Evolutionary conservation across 1,140 invertebrate genomes (phyloP).

Genomic region (Nasonia longicornis): DNA sequence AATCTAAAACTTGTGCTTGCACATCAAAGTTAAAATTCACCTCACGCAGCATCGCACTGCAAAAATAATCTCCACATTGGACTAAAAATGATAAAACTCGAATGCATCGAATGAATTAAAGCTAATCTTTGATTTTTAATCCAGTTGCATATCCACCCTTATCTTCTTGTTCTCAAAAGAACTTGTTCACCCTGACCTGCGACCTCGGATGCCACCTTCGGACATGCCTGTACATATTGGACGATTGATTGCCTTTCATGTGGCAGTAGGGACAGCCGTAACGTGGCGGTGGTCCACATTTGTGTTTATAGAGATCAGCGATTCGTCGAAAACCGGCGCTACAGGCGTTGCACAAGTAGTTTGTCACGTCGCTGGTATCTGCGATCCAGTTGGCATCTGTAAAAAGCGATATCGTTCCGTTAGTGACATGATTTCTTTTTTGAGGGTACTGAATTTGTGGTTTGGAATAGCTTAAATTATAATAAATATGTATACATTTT

Average conservation of each 20-base stretch:
- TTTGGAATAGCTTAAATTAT: not conserved
- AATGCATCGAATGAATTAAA: too few species aligned
- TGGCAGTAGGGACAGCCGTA: constrained; percentile 83
- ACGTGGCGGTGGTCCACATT: constrained; percentile 82
- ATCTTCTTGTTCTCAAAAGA: constrained; percentile 7
- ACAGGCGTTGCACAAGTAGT: constrained; percentile 58
- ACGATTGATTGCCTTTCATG: constrained; percentile 65
- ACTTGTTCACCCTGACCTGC: constrained; percentile 28
- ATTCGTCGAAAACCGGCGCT: constrained; percentile 61
- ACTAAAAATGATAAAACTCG: too few species aligned
- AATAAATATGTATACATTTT: too few species aligned
- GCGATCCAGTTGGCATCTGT: constrained; percentile 8
- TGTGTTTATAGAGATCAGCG: constrained; percentile 65
- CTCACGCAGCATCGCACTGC: too few species aligned
- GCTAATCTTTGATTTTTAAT: too few species aligned
- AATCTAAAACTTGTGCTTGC: too few species aligned
- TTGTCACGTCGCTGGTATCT: constrained; percentile 42
- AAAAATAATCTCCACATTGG: too few species aligned
- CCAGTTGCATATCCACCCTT: not conserved
- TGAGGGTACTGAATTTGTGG: not conserved
- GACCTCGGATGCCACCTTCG: constrained; percentile 55
- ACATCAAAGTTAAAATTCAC: too few species aligned
- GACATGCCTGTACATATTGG: constrained; percentile 65
- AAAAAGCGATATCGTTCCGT: constrained; percentile 12
- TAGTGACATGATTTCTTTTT: not conserved